Conservation (phyloP, 2,113 vertebrate species). For the Pterocles orientalis region DNA sequence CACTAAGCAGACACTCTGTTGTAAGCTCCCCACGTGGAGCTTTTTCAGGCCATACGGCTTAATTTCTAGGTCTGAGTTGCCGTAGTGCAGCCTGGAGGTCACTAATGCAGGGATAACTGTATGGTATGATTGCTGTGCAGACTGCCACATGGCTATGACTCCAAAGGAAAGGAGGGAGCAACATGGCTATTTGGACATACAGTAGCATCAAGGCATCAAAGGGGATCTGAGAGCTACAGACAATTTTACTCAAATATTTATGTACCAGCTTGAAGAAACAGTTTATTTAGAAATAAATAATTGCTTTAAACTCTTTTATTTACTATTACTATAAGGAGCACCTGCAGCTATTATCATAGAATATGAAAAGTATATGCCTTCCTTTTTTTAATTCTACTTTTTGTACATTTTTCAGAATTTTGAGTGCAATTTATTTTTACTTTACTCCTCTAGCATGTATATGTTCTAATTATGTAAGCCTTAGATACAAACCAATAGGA, state of each 20-base stretch:
- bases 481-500: background rate
- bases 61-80: slow-evolving; percentile 56
- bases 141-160: slow-evolving; percentile 13
- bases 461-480: background rate
- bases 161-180: background rate
- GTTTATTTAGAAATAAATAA: background rate
- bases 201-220: background rate
- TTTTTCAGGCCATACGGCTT: background rate
- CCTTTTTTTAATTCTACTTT: background rate
- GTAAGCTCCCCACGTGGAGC: background rate
- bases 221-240: background rate
- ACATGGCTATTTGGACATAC: background rate
- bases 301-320: background rate
- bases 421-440: background rate
- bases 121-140: slow-evolving; percentile 16
- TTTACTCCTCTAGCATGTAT: background rate
- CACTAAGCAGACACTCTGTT: background rate
- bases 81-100: slow-evolving; percentile 51
- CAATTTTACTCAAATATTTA: background rate
- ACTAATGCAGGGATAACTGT: slow-evolving; percentile 62
- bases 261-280: background rate
- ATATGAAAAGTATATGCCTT: background rate
- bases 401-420: background rate
- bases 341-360: background rate
- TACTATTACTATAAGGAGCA: background rate